phyloP scores from a whole-genome alignment of 2,888 invertebrate genomes.

The Hyposoter dolosus region DNA sequence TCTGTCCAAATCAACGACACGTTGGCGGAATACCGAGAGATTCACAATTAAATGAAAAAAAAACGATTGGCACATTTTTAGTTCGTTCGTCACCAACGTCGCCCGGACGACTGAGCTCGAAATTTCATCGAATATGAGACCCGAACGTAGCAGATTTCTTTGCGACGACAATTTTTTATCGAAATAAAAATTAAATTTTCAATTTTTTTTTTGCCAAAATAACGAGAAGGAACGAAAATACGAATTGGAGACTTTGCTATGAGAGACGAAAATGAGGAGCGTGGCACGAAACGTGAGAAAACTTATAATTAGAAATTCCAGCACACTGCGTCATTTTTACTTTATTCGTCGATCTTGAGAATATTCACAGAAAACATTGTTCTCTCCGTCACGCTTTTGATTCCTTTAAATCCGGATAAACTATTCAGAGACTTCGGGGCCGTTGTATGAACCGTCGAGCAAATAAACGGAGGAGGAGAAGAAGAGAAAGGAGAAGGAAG shows the following conservation, averaged over 20 bases:
- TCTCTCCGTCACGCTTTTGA: neutral
- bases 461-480: neutral
- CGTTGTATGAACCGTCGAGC: neutral
- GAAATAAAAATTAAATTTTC: neutral
- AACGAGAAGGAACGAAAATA: too few relatives aligned
- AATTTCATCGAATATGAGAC: too few relatives aligned
- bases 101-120: too few relatives aligned
- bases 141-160: neutral
- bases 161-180: neutral
- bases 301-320: neutral
- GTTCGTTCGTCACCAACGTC: too few relatives aligned
- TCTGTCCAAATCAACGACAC: neutral
- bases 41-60: neutral
- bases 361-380: neutral
- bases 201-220: neutral
- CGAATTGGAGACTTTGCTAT: too few relatives aligned
- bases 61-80: neutral
- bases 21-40: neutral
- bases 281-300: neutral
- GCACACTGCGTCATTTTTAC: neutral
- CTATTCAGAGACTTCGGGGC: neutral
- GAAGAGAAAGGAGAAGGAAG: neutral
- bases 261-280: too few relatives aligned
- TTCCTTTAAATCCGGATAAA: neutral
- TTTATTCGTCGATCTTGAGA: neutral